These are phyloP conservation scores for Ageneiosus marmoratus DNA, from an alignment of 2,113 vertebrate genomes.

Conservation along the genomic window DNA sequence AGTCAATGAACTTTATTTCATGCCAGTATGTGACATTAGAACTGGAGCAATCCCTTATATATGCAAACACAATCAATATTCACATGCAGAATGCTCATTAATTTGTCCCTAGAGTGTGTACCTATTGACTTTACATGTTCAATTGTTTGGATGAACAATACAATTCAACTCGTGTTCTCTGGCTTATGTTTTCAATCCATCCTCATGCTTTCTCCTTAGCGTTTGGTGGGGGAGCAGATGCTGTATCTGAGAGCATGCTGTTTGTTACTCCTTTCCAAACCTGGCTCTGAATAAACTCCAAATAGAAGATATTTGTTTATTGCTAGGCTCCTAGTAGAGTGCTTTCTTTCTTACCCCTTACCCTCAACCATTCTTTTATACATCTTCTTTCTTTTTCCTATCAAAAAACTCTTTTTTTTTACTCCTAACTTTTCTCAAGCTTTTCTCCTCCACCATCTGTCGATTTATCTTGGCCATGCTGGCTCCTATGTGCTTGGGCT, in stretches of 20 bases:
- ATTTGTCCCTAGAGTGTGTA: constrained; percentile 44
- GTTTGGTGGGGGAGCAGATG: not conserved
- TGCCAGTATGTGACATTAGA: constrained; percentile 37
- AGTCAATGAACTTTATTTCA: constrained; percentile 47
- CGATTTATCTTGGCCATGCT: constrained; percentile 47
- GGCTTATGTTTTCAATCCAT: constrained; percentile 40
- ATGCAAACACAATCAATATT: constrained; percentile 49
- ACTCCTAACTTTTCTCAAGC: constrained; percentile 30
- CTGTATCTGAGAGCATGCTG: not conserved
- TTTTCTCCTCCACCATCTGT: constrained; percentile 55
- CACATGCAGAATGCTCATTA: constrained; percentile 40
- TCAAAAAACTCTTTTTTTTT: constrained; percentile 43
- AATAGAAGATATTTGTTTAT: constrained; percentile 20
- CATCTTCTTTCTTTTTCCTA: constrained; percentile 40
- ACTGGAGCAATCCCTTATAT: constrained; percentile 38
- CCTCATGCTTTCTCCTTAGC: constrained; percentile 11
- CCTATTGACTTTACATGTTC: constrained; percentile 36
- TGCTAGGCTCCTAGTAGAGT: constrained; percentile 27
- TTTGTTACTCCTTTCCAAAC: constrained; percentile 6
- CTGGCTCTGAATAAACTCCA: not conserved
- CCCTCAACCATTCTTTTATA: constrained; percentile 13
- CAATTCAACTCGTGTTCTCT: constrained; percentile 22
- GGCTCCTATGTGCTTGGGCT: constrained; percentile 48
- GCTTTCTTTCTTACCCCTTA: constrained; percentile 22
- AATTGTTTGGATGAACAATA: constrained; percentile 42